Percentiles rank a stretch among this genome's conserved stretches.
These are phyloP conservation scores for Mycteria americana DNA, from an alignment of 2,797 vertebrate genomes.

Conservation along the genomic window DNA sequence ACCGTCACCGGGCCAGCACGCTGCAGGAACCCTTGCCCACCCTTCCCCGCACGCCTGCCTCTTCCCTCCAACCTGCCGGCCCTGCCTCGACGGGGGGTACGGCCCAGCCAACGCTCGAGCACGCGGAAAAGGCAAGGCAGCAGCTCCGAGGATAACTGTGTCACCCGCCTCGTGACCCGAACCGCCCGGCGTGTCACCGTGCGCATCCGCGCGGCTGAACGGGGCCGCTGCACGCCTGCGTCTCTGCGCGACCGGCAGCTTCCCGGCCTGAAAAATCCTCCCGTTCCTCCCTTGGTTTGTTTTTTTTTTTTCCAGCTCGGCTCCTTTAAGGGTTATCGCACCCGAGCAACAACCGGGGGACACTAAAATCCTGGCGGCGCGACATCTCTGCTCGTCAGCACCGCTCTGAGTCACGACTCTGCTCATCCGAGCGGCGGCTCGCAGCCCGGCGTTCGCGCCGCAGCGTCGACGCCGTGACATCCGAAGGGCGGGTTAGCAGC, in stretches of 20 bases:
- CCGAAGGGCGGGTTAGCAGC: not conserved
- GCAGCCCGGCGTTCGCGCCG: not conserved
- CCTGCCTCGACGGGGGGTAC: accelerated
- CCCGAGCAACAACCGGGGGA: not conserved
- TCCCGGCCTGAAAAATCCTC: not conserved
- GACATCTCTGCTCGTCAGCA: accelerated
- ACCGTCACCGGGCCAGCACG: accelerated
- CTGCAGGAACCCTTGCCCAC: not conserved
- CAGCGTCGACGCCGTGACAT: accelerated
- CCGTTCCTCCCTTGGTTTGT: not conserved
- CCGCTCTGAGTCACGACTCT: accelerated
- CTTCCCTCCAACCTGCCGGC: accelerated
- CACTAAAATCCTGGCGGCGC: accelerated
- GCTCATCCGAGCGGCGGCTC: accelerated
- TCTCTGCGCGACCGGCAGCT: accelerated
- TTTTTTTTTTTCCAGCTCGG: too few species aligned
- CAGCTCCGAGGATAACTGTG: accelerated
- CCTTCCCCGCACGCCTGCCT: accelerated
- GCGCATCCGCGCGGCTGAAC: accelerated
- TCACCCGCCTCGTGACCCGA: accelerated
- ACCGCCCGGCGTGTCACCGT: accelerated
- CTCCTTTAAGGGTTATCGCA: not conserved
- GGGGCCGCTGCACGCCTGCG: not conserved
- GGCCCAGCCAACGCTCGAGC: accelerated
- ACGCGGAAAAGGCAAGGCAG: accelerated